phyloP scores from a whole-genome alignment of 2,797 vertebrate genomes.

The Etheostoma nigrum region DNA sequence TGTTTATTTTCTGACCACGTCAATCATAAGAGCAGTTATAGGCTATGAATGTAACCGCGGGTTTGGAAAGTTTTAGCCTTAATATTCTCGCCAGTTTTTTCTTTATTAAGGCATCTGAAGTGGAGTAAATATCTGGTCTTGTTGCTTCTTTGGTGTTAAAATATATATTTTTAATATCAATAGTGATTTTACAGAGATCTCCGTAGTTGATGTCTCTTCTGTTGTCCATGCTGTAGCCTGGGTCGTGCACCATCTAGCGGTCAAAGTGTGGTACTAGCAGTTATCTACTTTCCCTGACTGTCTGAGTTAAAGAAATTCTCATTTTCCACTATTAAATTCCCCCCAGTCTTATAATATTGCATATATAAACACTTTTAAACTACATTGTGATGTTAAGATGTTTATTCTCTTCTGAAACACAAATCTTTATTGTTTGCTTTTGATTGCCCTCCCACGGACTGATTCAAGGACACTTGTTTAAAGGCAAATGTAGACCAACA shows the following conservation, averaged over 20 bases:
- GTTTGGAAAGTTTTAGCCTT: background rate
- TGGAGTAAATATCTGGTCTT: background rate
- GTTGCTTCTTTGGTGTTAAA: background rate
- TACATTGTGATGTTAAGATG: background rate
- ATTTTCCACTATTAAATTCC: background rate
- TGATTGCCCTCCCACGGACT: background rate
- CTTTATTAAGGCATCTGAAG: background rate
- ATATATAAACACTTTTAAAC: background rate
- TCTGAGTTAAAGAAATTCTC: background rate
- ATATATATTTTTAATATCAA: background rate
- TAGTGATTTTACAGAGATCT: background rate
- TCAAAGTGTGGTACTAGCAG: background rate
- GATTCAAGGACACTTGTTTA: background rate
- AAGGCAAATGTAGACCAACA: background rate
- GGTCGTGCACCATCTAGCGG: slow-evolving; percentile 66
- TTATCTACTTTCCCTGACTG: background rate
- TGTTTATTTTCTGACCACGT: background rate
- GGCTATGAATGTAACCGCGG: background rate
- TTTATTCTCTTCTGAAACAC: background rate
- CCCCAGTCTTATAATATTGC: background rate
- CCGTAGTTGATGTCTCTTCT: background rate
- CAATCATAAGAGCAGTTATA: background rate
- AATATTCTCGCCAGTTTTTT: background rate
- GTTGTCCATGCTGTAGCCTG: background rate
- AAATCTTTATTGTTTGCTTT: background rate